Evolutionary conservation across 2,888 invertebrate genomes (phyloP), one percentile per base, ranked within the genome.

Genomic region (Thymelicus sylvestris): DNA sequence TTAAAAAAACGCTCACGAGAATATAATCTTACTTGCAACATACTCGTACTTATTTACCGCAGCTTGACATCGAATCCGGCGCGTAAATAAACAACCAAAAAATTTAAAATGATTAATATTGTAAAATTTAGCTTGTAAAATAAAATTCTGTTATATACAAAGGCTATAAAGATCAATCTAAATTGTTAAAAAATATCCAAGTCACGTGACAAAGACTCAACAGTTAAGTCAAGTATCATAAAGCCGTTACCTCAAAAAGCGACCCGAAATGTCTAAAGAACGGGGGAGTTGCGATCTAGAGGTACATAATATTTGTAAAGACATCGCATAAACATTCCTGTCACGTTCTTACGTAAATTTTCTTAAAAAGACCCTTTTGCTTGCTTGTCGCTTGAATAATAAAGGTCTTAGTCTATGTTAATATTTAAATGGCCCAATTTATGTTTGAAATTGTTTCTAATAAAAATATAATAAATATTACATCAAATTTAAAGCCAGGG

Each of bases 301-400:
- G 59, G 65, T 69, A 70, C 65, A 65, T 70, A 60, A 70, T 70
- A 70, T 70, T 70, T 70, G 70, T 65, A 65, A 70, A 70, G 64
- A 65, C 70, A 65, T 70, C 57, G 59, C 69, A 50, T 65, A 60
- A 70, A 70, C 57, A 70, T 65, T 70, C 70, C 41, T 70, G 70
- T 65, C 70, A 70, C 70, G 70, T 70, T 65, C 65, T 65, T 60
- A 65, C 65, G 59, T 70, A 70, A 70, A 70, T 70, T 70, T 57
- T 70, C 70, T 65, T 70, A 70, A 70, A 70, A 70, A 70, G 70
- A 52, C 60, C 70, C 70, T 65, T 65, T 70, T 52, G 65, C 60
- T 65, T 65, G 65, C 50, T 64, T 70, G 65, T 65, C 70, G 60
- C 59, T 47, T 64, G 69, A 70, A 70, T 70, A 70, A 64, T 65